Evolutionary conservation across 2,113 vertebrate genomes (phyloP).

Genomic region (Microtus pennsylvanicus): DNA sequence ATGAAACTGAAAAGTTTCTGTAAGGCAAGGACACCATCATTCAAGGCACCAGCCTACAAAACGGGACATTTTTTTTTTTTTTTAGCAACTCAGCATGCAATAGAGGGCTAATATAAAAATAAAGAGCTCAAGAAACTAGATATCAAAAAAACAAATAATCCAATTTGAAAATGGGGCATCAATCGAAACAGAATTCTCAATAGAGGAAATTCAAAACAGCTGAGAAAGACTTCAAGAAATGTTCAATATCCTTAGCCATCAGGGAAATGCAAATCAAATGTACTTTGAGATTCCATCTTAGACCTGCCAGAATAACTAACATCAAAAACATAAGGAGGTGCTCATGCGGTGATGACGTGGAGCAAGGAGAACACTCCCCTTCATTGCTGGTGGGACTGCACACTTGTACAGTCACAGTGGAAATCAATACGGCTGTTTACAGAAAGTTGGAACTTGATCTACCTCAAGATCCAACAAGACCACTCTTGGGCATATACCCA

Average conservation of each 20-base stretch:
- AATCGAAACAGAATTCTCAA: neutral
- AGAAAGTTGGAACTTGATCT: neutral
- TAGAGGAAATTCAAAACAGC: neutral
- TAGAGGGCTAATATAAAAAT: neutral
- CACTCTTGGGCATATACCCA: neutral
- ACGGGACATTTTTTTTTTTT: neutral
- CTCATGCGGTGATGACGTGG: neutral
- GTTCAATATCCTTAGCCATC: neutral
- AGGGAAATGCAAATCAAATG: neutral
- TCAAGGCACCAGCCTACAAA: neutral
- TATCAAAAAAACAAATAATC: neutral
- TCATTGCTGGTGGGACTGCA: neutral
- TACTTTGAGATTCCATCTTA: neutral
- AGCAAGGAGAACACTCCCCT: neutral
- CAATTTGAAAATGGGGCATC: neutral
- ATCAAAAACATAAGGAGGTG: neutral
- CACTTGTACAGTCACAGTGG: neutral
- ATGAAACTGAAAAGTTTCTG: neutral
- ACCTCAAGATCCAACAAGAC: neutral
- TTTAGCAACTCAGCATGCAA: neutral
- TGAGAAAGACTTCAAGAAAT: neutral
- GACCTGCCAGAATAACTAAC: neutral
- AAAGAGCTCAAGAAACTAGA: neutral
- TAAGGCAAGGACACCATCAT: neutral
- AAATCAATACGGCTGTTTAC: neutral